A percentile compares a stretch with the other conserved stretches of the same genome.
Evolutionary conservation across 2,113 vertebrate species (phyloP).

Genomic region (Pandion haliaetus): DNA sequence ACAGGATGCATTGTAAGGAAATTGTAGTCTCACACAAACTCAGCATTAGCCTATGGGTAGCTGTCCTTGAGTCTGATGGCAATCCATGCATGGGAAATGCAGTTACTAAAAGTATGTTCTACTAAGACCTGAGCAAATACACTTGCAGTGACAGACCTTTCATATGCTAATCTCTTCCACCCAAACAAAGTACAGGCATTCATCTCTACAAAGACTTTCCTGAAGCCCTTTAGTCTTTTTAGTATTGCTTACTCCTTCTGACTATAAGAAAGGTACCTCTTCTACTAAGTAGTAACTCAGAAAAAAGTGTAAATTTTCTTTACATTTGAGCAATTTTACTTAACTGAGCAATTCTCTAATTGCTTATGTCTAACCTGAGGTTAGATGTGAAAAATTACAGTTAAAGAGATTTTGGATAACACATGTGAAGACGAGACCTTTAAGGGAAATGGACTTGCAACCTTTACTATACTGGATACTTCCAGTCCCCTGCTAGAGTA

Average conservation of each 20-base stretch:
- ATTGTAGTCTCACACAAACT: background rate
- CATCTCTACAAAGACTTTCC: background rate
- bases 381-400: background rate
- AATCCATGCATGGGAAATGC: background rate
- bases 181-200: background rate
- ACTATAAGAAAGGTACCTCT: background rate
- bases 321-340: background rate
- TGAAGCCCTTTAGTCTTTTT: background rate
- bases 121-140: background rate
- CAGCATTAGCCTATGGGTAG: background rate
- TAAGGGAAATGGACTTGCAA: background rate
- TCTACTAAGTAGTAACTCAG: background rate
- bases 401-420: background rate
- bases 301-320: background rate
- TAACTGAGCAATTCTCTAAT: background rate
- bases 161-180: background rate
- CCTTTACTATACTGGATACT: background rate
- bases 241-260: background rate
- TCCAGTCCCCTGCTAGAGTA: background rate
- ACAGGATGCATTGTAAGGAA: background rate
- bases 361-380: background rate
- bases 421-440: background rate
- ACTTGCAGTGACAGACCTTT: background rate
- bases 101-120: background rate
- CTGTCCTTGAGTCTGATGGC: background rate